Conservation (phyloP, 2,888 invertebrate genomes). For the Conus canariensis region DNA sequence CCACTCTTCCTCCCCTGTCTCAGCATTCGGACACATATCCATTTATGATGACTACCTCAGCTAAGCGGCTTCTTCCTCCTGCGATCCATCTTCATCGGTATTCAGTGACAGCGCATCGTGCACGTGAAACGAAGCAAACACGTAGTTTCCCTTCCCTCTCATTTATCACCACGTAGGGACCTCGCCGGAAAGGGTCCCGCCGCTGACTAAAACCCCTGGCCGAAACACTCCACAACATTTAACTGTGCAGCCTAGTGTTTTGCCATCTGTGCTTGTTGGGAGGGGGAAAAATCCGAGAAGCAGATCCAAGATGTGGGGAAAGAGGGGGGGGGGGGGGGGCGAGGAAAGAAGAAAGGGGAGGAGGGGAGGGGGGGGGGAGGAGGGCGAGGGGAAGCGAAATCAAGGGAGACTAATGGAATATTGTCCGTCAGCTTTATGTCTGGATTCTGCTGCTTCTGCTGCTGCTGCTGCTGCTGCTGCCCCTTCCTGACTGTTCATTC, state of each 20-base stretch:
- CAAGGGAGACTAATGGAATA: conserved; percentile 4
- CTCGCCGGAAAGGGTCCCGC: background rate
- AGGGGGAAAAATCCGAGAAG: background rate
- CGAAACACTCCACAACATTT: too few relatives aligned
- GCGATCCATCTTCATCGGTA: conserved; percentile 15
- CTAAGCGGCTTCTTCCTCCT: background rate
- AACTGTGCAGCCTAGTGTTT: background rate
- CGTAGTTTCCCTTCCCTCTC: conserved; percentile 30
- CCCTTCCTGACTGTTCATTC: too few relatives aligned
- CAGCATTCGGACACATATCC: background rate
- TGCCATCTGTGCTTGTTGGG: background rate
- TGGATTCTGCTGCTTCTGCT: background rate
- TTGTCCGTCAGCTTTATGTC: background rate
- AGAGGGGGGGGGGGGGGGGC: background rate
- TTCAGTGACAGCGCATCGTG: background rate
- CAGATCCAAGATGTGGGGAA: background rate
- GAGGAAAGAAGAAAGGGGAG: background rate
- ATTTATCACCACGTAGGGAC: background rate
- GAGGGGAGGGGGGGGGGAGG: background rate
- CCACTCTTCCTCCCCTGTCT: background rate
- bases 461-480: too few relatives aligned
- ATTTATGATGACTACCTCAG: background rate
- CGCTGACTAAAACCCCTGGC: background rate
- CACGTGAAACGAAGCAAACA: background rate
- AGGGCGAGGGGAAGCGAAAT: background rate